Percentiles rank a stretch among this genome's conserved stretches.
Conservation (phyloP, 1,140 invertebrate species). For the Microplitis demolitor region DNA sequence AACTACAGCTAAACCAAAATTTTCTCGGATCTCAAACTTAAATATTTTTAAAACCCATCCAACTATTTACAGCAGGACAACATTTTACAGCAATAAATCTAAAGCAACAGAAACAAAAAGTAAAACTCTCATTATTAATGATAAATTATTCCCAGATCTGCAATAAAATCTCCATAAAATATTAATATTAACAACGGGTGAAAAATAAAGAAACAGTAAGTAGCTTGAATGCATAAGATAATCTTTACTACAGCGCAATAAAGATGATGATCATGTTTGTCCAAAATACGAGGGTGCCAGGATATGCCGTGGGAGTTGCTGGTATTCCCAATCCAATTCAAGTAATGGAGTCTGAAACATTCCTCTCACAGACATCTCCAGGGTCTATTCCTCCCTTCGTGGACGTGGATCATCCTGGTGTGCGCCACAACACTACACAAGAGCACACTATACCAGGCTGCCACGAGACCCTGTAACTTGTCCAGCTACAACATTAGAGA, state of each 20-base stretch:
- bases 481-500: slow-evolving; percentile 7
- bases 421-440: background rate
- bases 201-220: background rate
- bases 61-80: too few species aligned
- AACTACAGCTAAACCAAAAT: too few species aligned
- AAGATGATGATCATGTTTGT: slow-evolving; percentile 35
- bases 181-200: too few species aligned
- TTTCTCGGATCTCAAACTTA: too few species aligned
- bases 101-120: too few species aligned
- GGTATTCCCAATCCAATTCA: slow-evolving; percentile 55
- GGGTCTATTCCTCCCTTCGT: background rate
- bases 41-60: too few species aligned
- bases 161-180: too few species aligned
- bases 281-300: slow-evolving; percentile 43
- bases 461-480: background rate
- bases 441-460: background rate
- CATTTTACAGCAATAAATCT: too few species aligned
- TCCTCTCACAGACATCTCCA: slow-evolving; percentile 36
- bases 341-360: slow-evolving; percentile 57
- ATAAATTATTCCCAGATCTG: too few species aligned
- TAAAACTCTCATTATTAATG: too few species aligned
- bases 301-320: slow-evolving; percentile 43
- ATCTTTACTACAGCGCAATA: background rate
- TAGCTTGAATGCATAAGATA: background rate
- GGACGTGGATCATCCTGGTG: slow-evolving; percentile 8